Base-by-base conservation (phyloP, 2,797 vertebrate species). In the Tolypeutes matacus region DNA sequence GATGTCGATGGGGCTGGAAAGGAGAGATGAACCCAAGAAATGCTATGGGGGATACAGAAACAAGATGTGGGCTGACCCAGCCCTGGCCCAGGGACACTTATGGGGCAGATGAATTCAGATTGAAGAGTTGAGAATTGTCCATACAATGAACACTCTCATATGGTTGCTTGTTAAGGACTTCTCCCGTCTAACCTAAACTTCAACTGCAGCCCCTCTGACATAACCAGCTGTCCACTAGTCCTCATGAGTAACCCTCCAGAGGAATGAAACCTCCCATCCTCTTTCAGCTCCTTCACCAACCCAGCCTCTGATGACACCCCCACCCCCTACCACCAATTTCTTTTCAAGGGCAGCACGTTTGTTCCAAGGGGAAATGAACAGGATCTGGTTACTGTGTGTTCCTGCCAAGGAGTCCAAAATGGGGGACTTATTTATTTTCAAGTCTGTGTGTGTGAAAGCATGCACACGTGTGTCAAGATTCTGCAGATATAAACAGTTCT, bases 401-500 rank as follows among this genome's bases (percentile, higher is more conserved):
- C 75, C 73, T 25, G 72, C 87, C 62, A 67, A 49, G 2, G 56
- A 78, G 72, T 84, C 86, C 81, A 91, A 88, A 91, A 53, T 18
- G 27, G 70, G 65, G 70, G 82, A 86, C 91, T 88, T 73, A 93
- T 89, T 95, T 78, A 82, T 82, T 82, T 85, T 80, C 83, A 51
- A 67, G 69, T 60, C 53, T 14, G 60, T 65, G 81, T 5, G 11
- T 95, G 83, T 96, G 92, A 95, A 94, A 93, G 94, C 46, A 39
- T 34, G 73, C 75, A 73, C 21, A 10, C 3, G 0, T 65, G 86
- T 94, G 91, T 97, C 93, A 87, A 94, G 97, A 93, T 88, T 69
- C 86, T 95, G 81, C 53, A 85, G 76, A 92, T 95, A 87, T 97
- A 97, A 97, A 97, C 97, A 97, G 91, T 83, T 75, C 91, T 3